phyloP scores from a whole-genome alignment of 2,113 vertebrate species.

The Myotis yumanensis region DNA sequence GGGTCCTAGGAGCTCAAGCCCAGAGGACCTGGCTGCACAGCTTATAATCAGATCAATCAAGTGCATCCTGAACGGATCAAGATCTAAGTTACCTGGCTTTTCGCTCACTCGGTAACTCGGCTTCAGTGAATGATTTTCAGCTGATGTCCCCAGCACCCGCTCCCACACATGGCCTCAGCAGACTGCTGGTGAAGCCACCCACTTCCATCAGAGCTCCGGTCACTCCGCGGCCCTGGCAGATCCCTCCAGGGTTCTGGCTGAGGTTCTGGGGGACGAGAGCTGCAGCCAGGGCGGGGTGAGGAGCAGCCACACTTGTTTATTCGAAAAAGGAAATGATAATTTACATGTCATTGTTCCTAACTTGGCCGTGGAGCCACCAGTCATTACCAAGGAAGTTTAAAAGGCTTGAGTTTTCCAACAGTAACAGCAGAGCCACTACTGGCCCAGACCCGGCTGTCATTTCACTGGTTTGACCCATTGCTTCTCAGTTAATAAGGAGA shows the following conservation, averaged over 20 bases:
- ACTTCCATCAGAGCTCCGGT: neutral
- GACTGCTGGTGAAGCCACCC: no score
- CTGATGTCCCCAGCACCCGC: neutral
- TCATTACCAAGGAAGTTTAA: neutral
- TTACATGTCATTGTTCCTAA: neutral
- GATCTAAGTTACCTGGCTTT: neutral
- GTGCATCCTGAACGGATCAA: neutral
- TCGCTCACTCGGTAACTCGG: neutral
- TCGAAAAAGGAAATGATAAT: neutral
- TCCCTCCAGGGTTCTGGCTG: neutral
- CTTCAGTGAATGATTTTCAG: neutral
- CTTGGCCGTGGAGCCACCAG: accelerated
- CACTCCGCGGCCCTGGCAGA: neutral
- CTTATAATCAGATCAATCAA: neutral
- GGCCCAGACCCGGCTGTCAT: accelerated
- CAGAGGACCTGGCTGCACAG: accelerated
- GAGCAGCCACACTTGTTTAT: neutral
- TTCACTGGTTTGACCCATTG: neutral
- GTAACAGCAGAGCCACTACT: neutral
- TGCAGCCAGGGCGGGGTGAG: accelerated
- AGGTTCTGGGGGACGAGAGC: neutral
- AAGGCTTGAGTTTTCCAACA: neutral
- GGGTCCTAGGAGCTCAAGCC: neutral
- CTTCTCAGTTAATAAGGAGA: neutral
- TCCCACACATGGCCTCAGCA: neutral